Evolutionary conservation across 2,113 vertebrate species (phyloP), one percentile per base, ranked within the genome.

Genomic region (Camelus dromedarius): DNA sequence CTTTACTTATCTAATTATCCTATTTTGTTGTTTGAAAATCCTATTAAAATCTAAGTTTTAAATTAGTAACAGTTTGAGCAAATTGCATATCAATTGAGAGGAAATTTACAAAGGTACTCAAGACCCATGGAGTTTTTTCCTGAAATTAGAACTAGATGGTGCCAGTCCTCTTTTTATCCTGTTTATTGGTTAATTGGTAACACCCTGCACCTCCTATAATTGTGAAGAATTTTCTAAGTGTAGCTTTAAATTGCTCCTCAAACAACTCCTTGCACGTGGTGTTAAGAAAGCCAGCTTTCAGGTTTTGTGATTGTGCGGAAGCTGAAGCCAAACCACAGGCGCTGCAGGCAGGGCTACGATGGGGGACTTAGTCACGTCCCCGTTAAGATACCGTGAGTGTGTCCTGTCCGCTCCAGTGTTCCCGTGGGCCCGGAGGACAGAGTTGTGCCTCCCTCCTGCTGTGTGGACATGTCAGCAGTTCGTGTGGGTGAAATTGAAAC

Each of bases 241-340:
- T 1, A n/a, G 72, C 76, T 48, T 86, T 42, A 52, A 22, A 22
- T 81, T 66, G 26, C 50, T 28, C n/a, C 35, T 52, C 76, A 20
- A 26, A 58, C 12, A 7, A 3, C 46, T 5, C 35, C 1, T 0
- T 2, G 6, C 87, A 1, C 0, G 0, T 1, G 24, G 56, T 64
- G 58, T 56, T 20, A 5, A 6, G 62, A 38, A 90, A 70, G 48
- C 35, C 35, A 3, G 3, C 22, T 28, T 48, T 32, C 0, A 13
- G 50, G 2, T 8, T 30, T 28, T 5, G 0, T 46, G n/a, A 10
- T 13, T 5, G 3, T 24, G 0, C 1, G 32, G 58, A 54, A 46
- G 85, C 56, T 22, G 2, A 18, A 1, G 46, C 42, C 26, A 0
- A 11, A 26, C 35, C n/a, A 0, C 46, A 5, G 6, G 16, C 35